Conservation (phyloP, 1,140 invertebrate genomes). For the Ruditapes philippinarum region DNA sequence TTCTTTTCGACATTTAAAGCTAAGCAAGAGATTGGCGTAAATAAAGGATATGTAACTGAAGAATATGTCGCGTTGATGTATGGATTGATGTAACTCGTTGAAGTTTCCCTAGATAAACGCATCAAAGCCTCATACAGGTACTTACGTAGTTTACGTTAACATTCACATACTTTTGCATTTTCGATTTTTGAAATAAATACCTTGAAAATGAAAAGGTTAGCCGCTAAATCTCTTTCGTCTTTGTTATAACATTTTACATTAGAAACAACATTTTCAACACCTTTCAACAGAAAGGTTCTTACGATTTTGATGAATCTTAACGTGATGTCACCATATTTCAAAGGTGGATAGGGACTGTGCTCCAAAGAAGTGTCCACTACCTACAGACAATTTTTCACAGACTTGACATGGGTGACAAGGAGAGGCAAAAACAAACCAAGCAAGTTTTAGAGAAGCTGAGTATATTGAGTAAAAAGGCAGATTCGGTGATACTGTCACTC, state of each 20-base stretch:
- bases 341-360: slow-evolving; percentile 77
- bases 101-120: slow-evolving; percentile 62
- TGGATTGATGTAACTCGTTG: slow-evolving; percentile 68
- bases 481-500: slow-evolving; percentile 53
- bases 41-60: slow-evolving; percentile 71
- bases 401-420: slow-evolving; percentile 65
- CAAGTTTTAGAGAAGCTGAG: slow-evolving; percentile 65
- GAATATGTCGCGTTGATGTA: slow-evolving; percentile 66
- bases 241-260: no score
- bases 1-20: slow-evolving; percentile 74
- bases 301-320: no score
- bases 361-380: slow-evolving; percentile 69
- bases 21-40: slow-evolving; percentile 52
- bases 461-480: slow-evolving; percentile 62
- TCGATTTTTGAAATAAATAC: no score
- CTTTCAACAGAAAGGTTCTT: no score
- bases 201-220: no score
- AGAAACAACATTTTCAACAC: no score
- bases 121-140: slow-evolving; percentile 76
- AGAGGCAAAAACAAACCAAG: slow-evolving; percentile 64
- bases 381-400: slow-evolving; percentile 68
- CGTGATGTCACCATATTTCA: no score
- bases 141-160: no score
- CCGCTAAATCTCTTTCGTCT: no score
- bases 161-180: no score